Percentiles rank a stretch among this genome's conserved stretches.
phyloP scores from a whole-genome alignment of 2,797 vertebrate species.

The Selene dorsalis region DNA sequence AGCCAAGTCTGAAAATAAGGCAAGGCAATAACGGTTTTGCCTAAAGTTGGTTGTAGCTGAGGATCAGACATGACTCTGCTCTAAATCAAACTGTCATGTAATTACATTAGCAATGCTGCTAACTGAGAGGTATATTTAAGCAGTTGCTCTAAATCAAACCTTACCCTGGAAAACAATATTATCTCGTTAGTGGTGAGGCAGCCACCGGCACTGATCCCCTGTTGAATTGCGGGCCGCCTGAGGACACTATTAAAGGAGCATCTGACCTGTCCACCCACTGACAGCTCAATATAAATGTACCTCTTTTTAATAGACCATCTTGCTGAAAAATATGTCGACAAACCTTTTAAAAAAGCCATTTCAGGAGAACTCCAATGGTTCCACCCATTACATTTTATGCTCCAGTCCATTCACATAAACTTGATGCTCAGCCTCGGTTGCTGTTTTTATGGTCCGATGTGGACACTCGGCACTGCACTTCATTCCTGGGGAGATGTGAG shows the following conservation, averaged over 20 bases:
- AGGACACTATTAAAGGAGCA: constrained; percentile 76
- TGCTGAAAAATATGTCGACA: constrained; percentile 78
- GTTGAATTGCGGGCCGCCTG: constrained; percentile 59
- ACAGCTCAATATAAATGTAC: constrained; percentile 78
- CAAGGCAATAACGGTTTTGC: constrained; percentile 28
- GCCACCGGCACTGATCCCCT: constrained; percentile 54
- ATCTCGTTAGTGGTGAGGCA: constrained; percentile 66
- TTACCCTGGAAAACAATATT: constrained; percentile 65
- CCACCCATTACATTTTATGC: constrained; percentile 84
- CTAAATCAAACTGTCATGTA: constrained; percentile 61
- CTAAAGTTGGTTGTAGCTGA: constrained; percentile 55
- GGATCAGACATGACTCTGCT: constrained; percentile 47
- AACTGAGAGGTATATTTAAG: constrained; percentile 71
- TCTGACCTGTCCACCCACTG: constrained; percentile 74
- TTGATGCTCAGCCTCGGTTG: constrained; percentile 78
- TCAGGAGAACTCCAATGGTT: constrained; percentile 74
- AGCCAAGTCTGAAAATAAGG: constrained; percentile 44
- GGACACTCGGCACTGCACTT: constrained; percentile 76
- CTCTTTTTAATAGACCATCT: constrained; percentile 78
- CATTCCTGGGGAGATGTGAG: constrained; percentile 77
- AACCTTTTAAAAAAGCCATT: constrained; percentile 80
- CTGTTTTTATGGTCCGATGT: constrained; percentile 80
- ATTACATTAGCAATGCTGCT: constrained; percentile 65
- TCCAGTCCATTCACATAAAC: constrained; percentile 81
- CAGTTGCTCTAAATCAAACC: constrained; percentile 63